Base-by-base conservation (phyloP, 1,140 invertebrate genomes). In the Streblospio benedicti region DNA sequence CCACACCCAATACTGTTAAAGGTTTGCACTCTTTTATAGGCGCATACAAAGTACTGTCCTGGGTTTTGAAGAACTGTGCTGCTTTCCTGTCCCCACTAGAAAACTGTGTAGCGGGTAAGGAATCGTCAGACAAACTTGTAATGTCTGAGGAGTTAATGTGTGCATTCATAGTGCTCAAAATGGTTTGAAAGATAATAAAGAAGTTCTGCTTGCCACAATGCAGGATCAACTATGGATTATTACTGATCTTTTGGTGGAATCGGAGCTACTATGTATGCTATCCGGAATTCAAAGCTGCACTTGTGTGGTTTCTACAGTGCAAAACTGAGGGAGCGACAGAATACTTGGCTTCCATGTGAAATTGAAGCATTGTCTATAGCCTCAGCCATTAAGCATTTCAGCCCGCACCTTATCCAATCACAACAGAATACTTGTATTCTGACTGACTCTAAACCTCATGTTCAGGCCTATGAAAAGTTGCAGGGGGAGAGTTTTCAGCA, bases 371-470 rank as follows among this genome's bases (percentile, higher is more conserved):
- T 66, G 23, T 50, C 45, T 4, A 68, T 68, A 18, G 58, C 57
- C 23, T 55, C 54, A 12, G 33, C 67, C 6, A 60, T 60, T 4
- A 63, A 65, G 53, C 61, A 65, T 52, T 64, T 60, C 59, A 61
- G 57, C 41, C 57, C 65, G 20, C 60, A 45, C 25, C 60, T 64
- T 12, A 59, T 66, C 9, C 63, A 67, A 28, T 65, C 61, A 2
- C 25, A 44, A 20, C 35, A 54, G 20, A 6, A 45, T 33, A 38
- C 60, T 0, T 59, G 61, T 45, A 28, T 65, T 9, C 49, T 65
- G 3, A 65, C 64, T 16, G 61, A 67, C n/a, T 66, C 60, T 53
- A 61, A 65, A 50, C 62, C 65, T 28, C 63, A 65, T 35, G 65
- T 68, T n/a, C 60, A 60, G 43, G 58, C 67, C 4, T 64, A 43